Conservation (phyloP, 2,113 vertebrate genomes). For the Varanus salvator region DNA sequence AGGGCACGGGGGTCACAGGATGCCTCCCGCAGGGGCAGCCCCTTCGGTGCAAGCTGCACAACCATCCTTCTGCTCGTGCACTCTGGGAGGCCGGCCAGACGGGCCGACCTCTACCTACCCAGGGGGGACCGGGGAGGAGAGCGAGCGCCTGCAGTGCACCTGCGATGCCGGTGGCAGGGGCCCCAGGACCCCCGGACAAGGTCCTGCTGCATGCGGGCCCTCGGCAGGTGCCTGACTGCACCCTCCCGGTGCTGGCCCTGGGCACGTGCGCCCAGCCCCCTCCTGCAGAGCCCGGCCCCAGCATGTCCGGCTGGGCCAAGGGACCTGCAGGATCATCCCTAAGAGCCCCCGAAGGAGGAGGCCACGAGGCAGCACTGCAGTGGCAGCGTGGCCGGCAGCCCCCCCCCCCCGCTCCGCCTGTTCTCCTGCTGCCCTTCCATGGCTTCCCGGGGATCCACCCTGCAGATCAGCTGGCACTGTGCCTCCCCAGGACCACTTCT, state of each 20-base stretch:
- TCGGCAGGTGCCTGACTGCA: too few species aligned
- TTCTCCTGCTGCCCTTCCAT: background rate
- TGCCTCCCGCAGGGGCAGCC: background rate
- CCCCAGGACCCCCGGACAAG: too few species aligned
- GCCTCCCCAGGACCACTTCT: background rate
- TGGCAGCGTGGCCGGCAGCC: background rate
- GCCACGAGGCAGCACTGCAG: fast-evolving
- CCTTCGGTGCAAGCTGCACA: too few species aligned
- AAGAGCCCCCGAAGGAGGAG: background rate
- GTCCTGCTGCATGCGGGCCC: too few species aligned
- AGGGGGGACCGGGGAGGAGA: background rate
- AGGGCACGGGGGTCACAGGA: background rate
- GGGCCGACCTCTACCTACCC: too few species aligned
- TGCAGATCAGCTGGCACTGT: background rate
- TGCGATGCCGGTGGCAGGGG: too few species aligned
- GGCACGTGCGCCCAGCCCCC: too few species aligned
- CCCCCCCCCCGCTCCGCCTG: background rate
- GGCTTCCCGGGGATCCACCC: background rate
- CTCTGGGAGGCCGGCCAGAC: too few species aligned
- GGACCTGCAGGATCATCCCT: background rate
- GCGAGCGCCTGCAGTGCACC: background rate
- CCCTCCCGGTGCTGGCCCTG: too few species aligned
- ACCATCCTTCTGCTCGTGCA: too few species aligned
- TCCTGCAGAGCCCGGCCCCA: background rate
- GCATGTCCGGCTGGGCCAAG: background rate